Evolutionary conservation across 64 coral and sea anemone genomes (phyloP).

Genomic region (Porites lutea): DNA sequence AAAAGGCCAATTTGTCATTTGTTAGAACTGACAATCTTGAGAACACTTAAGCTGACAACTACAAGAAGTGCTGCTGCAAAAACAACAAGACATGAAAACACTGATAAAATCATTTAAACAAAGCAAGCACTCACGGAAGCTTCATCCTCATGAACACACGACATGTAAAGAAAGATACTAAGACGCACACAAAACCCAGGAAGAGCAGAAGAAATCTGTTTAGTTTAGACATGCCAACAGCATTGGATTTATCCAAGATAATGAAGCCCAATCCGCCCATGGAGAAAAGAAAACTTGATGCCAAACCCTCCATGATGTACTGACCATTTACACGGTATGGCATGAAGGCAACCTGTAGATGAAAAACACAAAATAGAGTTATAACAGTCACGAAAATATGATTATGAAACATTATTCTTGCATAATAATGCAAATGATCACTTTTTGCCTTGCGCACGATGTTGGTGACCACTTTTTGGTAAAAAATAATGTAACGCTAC

Average conservation of each 20-base stretch:
- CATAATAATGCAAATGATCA: too few relatives aligned
- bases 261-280: constrained; percentile 97
- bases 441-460: too few relatives aligned
- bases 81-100: too few relatives aligned
- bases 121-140: constrained; percentile 85
- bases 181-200: constrained; percentile 89
- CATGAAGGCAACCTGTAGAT: constrained; percentile 95
- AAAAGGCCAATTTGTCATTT: too few relatives aligned
- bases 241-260: constrained; percentile 97
- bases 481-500: too few relatives aligned
- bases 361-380: background rate
- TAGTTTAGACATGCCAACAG: constrained; percentile 93
- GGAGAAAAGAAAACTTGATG: constrained; percentile 96
- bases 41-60: too few relatives aligned
- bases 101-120: background rate
- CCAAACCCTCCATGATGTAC: constrained; percentile 99
- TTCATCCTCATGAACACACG: constrained; percentile 99
- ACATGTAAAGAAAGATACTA: constrained; percentile 97
- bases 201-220: constrained; percentile 88
- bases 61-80: too few relatives aligned
- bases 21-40: too few relatives aligned
- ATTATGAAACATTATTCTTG: too few relatives aligned
- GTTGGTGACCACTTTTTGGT: too few relatives aligned
- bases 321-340: constrained; percentile 99
- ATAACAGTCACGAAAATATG: background rate